Conservation (phyloP, 2,797 vertebrate species). For the Paratrypauchen microcephalus region DNA sequence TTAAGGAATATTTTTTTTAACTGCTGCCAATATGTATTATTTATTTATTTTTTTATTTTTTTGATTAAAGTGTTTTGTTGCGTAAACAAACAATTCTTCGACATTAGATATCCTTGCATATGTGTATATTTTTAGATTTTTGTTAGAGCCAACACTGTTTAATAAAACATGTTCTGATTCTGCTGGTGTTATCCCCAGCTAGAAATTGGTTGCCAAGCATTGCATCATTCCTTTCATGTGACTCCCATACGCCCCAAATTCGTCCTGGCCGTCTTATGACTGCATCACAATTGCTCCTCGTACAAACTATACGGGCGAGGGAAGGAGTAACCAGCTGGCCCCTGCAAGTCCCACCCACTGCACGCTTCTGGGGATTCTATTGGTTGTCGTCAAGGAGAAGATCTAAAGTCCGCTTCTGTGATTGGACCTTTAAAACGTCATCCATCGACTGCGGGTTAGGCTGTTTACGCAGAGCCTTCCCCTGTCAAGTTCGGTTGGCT, state of each 20-base stretch:
- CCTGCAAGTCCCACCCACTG: constrained; percentile 33
- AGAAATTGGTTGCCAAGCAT: constrained; percentile 87
- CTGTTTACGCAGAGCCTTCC: constrained; percentile 54
- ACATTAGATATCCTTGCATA: constrained; percentile 78
- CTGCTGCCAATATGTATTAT: not conserved
- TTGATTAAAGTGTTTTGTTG: constrained; percentile 41
- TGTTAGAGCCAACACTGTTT: constrained; percentile 83
- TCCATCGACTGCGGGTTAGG: constrained; percentile 3
- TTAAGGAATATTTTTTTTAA: constrained; percentile 12
- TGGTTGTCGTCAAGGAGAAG: constrained; percentile 84
- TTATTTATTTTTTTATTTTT: not conserved
- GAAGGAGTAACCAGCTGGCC: constrained; percentile 45
- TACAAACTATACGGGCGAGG: constrained; percentile 72
- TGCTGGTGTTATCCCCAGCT: constrained; percentile 86
- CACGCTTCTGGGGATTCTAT: constrained; percentile 26
- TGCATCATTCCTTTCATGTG: constrained; percentile 91
- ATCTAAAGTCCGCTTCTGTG: constrained; percentile 28
- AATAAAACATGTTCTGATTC: constrained; percentile 88
- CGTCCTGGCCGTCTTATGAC: constrained; percentile 86
- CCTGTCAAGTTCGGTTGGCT: constrained; percentile 77
- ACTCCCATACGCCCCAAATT: constrained; percentile 88
- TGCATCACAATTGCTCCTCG: constrained; percentile 83
- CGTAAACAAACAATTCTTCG: constrained; percentile 75
- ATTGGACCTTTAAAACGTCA: constrained; percentile 42
- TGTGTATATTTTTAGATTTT: constrained; percentile 82